Percentiles rank a stretch among this genome's conserved stretches.
phyloP scores from a whole-genome alignment of 2,797 vertebrate species.

The Anolis apletophallus region DNA sequence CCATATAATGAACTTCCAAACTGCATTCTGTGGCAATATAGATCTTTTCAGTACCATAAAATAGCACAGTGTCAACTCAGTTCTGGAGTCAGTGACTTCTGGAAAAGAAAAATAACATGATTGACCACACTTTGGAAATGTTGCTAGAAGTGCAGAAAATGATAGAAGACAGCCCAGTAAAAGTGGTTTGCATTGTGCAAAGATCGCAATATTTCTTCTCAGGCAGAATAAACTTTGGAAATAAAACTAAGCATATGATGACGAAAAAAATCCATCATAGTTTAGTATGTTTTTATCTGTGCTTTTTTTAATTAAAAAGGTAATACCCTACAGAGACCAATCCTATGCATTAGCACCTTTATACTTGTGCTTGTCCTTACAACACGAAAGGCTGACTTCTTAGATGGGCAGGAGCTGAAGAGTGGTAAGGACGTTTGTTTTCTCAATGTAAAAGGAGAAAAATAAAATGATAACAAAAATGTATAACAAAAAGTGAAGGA shows the following conservation, averaged over 20 bases:
- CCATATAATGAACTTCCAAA: too few species aligned
- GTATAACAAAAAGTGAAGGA: neutral
- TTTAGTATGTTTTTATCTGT: neutral
- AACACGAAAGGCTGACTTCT: neutral
- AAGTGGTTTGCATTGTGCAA: neutral
- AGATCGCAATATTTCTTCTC: neutral
- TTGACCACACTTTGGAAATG: slow-evolving; percentile 4
- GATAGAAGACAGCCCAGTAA: slow-evolving; percentile 4
- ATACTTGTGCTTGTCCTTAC: neutral
- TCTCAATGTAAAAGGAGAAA: neutral
- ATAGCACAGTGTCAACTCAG: slow-evolving; percentile 10
- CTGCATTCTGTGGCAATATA: too few species aligned
- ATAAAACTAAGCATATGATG: neutral
- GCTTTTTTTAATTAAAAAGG: neutral
- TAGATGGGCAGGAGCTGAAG: neutral
- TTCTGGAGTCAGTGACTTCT: slow-evolving; percentile 20
- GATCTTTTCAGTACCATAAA: slow-evolving; percentile 1
- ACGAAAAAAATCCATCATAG: neutral
- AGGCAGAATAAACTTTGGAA: slow-evolving; percentile 11
- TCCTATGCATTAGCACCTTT: neutral
- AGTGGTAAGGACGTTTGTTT: neutral
- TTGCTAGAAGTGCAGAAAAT: slow-evolving; percentile 16
- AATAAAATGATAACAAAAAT: neutral
- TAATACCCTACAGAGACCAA: neutral
- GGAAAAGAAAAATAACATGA: slow-evolving; percentile 14